These are phyloP conservation scores for Anadara kagoshimensis DNA, from an alignment of 1,140 invertebrate species.

Conservation along the genomic window DNA sequence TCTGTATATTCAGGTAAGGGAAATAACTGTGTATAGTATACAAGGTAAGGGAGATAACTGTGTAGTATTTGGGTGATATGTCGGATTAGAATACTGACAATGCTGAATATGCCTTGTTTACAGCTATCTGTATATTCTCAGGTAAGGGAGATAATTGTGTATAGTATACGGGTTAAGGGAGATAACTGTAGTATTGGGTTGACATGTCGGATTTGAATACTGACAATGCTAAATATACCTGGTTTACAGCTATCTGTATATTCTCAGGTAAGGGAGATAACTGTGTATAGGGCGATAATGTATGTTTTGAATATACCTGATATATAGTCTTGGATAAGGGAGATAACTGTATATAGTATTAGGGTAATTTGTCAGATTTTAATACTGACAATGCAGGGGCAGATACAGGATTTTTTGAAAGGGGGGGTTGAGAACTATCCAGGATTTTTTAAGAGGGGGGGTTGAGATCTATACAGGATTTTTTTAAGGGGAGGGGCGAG, in stretches of 20 bases:
- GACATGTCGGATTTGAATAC: slow-evolving; percentile 80
- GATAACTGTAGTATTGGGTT: too few species aligned
- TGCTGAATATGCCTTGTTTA: slow-evolving; percentile 95
- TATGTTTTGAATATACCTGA: too few species aligned
- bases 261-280: slow-evolving; percentile 87
- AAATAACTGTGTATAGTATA: background rate
- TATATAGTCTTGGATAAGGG: too few species aligned
- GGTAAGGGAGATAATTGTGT: slow-evolving; percentile 77
- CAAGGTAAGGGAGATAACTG: slow-evolving; percentile 77
- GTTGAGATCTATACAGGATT: too few species aligned
- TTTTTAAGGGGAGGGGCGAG: too few species aligned
- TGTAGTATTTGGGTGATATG: slow-evolving; percentile 70
- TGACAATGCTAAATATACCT: slow-evolving; percentile 97
- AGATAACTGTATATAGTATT: background rate
- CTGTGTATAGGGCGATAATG: background rate
- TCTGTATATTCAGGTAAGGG: slow-evolving; percentile 95
- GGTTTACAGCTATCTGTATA: slow-evolving; percentile 97
- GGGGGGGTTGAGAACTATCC: too few species aligned
- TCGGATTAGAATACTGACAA: slow-evolving; percentile 86
- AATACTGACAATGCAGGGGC: too few species aligned
- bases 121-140: slow-evolving; percentile 80
- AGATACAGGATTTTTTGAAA: too few species aligned
- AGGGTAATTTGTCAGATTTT: too few species aligned
- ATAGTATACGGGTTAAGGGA: slow-evolving; percentile 79
- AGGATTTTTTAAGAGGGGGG: too few species aligned